These are phyloP conservation scores for Catocala fraxini DNA, from an alignment of 2,888 invertebrate species.

Conservation along the genomic window DNA sequence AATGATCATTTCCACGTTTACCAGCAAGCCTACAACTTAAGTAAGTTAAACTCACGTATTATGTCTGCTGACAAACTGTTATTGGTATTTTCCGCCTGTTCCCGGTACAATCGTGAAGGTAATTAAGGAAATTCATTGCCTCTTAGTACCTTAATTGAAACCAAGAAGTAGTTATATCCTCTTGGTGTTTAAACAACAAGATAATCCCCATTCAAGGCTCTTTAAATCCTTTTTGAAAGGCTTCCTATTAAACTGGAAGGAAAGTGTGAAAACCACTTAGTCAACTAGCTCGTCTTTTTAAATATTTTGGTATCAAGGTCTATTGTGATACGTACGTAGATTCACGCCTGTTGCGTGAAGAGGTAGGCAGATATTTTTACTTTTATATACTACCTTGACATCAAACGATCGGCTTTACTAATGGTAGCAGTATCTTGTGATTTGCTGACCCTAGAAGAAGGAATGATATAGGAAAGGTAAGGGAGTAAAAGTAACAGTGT, in stretches of 20 bases:
- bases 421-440: too few species aligned
- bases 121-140: slow-evolving; percentile 6
- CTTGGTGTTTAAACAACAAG: slow-evolving; percentile 2
- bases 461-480: too few species aligned
- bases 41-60: slow-evolving; percentile 12
- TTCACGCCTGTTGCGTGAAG: too few species aligned
- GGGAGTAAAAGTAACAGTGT: too few species aligned
- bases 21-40: slow-evolving; percentile 32
- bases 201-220: slow-evolving; percentile 5
- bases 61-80: slow-evolving; percentile 21
- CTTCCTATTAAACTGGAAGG: slow-evolving; percentile 1
- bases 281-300: not conserved
- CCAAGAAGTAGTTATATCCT: not conserved
- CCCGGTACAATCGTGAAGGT: not conserved
- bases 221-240: slow-evolving; percentile 6
- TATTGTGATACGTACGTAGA: not conserved
- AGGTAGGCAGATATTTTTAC: too few species aligned
- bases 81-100: slow-evolving; percentile 9
- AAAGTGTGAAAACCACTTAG: slow-evolving; percentile 11
- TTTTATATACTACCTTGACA: too few species aligned
- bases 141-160: slow-evolving; percentile 3
- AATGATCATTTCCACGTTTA: slow-evolving; percentile 41
- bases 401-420: too few species aligned
- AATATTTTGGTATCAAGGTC: not conserved
- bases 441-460: too few species aligned